A percentile compares a stretch with the other conserved stretches of the same genome.
Evolutionary conservation across 2,113 vertebrate species (phyloP).

Genomic region (Cephalopholis sonnerati): DNA sequence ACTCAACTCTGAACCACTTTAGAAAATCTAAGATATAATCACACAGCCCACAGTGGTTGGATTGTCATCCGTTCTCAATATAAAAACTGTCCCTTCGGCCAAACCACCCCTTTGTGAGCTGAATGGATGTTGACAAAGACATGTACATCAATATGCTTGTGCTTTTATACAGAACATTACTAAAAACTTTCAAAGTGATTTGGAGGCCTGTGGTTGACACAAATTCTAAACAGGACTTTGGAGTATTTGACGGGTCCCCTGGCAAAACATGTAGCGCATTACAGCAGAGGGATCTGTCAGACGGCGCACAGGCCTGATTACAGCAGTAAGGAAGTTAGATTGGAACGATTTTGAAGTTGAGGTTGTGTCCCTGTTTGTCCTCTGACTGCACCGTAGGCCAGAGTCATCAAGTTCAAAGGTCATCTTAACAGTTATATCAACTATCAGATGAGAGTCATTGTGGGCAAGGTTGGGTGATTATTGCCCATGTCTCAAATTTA

Average conservation of each 20-base stretch:
- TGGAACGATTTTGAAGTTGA: slow-evolving; percentile 43
- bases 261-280: slow-evolving; percentile 61
- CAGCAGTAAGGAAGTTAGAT: slow-evolving; percentile 47
- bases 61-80: slow-evolving; percentile 80
- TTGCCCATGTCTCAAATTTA: neutral
- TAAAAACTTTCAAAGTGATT: slow-evolving; percentile 79
- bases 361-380: slow-evolving; percentile 66
- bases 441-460: neutral
- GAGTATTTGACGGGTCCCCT: slow-evolving; percentile 68
- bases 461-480: slow-evolving; percentile 14
- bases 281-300: slow-evolving; percentile 63
- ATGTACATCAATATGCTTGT: slow-evolving; percentile 77
- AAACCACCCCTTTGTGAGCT: slow-evolving; percentile 75
- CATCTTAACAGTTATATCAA: neutral
- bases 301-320: slow-evolving; percentile 68
- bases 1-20: slow-evolving; percentile 77
- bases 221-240: slow-evolving; percentile 77
- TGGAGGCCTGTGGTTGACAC: slow-evolving; percentile 76
- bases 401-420: slow-evolving; percentile 32
- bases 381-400: slow-evolving; percentile 46
- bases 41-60: slow-evolving; percentile 73
- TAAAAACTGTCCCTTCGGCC: slow-evolving; percentile 73
- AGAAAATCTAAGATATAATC: slow-evolving; percentile 80
- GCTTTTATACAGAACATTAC: slow-evolving; percentile 75
- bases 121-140: slow-evolving; percentile 83